Evolutionary conservation across 2,888 invertebrate genomes (phyloP).

Genomic region (Globia sparganii): DNA sequence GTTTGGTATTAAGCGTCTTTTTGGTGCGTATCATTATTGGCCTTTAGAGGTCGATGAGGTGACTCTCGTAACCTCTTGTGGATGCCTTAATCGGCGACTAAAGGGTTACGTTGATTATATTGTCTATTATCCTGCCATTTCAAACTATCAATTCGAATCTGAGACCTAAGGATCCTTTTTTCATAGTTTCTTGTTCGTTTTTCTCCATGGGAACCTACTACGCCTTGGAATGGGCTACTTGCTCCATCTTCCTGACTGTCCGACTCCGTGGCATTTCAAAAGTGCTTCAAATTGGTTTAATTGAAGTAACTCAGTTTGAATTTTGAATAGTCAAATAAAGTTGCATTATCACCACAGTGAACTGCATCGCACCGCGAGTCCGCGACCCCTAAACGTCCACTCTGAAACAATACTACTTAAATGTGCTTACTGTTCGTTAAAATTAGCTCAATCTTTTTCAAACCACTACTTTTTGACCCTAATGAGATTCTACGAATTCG

Average conservation of each 20-base stretch:
- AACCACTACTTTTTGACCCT: too few species aligned
- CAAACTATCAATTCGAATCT: not conserved
- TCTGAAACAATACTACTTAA: too few species aligned
- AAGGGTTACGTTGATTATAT: not conserved
- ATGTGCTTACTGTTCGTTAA: too few species aligned
- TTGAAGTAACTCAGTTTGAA: not conserved
- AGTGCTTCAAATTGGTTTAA: not conserved
- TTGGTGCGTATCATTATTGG: conserved; percentile 11
- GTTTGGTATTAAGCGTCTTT: conserved; percentile 54
- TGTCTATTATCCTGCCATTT: not conserved
- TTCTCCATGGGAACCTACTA: not conserved
- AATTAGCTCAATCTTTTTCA: too few species aligned
- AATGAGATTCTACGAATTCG: too few species aligned
- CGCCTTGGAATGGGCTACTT: not conserved
- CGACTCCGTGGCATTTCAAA: not conserved
- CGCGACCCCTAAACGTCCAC: too few species aligned
- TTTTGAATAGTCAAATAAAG: too few species aligned
- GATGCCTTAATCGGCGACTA: not conserved
- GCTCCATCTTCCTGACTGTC: not conserved
- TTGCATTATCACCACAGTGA: too few species aligned
- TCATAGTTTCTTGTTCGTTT: not conserved
- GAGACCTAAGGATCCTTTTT: not conserved
- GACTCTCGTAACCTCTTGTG: not conserved
- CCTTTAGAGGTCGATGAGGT: conserved; percentile 16
- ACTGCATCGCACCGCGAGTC: too few species aligned